These are phyloP conservation scores for Plodia interpunctella DNA, from an alignment of 1,140 invertebrate species.

Conservation along the genomic window DNA sequence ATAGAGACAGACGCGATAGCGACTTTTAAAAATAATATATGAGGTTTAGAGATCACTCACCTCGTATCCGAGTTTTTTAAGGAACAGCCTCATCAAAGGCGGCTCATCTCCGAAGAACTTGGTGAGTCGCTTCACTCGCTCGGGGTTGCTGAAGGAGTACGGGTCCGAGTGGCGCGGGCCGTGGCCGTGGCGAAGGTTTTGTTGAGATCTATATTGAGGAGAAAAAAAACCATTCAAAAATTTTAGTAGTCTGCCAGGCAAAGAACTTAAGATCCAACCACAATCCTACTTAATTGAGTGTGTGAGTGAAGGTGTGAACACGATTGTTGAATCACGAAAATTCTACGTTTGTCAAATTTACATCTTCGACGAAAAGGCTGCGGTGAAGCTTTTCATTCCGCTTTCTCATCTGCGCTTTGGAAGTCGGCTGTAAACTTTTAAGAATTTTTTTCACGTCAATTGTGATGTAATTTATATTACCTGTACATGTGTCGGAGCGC, in stretches of 20 bases:
- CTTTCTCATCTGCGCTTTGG: too few relatives aligned
- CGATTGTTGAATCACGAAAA: too few relatives aligned
- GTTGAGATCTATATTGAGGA: conserved; percentile 47
- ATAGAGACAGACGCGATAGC: too few relatives aligned
- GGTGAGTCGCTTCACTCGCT: conserved; percentile 87
- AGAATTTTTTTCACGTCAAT: background rate
- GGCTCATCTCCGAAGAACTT: conserved; percentile 97
- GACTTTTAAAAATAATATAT: too few relatives aligned
- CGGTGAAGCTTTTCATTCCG: too few relatives aligned
- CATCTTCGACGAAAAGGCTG: too few relatives aligned
- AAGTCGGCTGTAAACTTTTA: background rate
- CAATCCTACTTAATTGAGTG: too few relatives aligned
- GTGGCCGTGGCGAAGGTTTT: conserved; percentile 57
- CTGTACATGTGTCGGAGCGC: conserved; percentile 82
- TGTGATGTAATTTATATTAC: conserved; percentile 34
- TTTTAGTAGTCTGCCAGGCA: background rate
- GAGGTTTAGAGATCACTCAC: conserved; percentile 78
- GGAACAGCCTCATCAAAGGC: conserved; percentile 91
- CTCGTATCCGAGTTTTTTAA: conserved; percentile 95
- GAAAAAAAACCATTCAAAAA: background rate
- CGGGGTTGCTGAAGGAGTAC: conserved; percentile 87
- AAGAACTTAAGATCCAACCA: too few relatives aligned
- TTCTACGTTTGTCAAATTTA: too few relatives aligned
- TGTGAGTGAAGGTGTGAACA: too few relatives aligned
- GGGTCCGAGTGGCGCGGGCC: conserved; percentile 69